Base-by-base conservation (phyloP, 2,888 invertebrate genomes). In the Dolichopus griseipennis region DNA sequence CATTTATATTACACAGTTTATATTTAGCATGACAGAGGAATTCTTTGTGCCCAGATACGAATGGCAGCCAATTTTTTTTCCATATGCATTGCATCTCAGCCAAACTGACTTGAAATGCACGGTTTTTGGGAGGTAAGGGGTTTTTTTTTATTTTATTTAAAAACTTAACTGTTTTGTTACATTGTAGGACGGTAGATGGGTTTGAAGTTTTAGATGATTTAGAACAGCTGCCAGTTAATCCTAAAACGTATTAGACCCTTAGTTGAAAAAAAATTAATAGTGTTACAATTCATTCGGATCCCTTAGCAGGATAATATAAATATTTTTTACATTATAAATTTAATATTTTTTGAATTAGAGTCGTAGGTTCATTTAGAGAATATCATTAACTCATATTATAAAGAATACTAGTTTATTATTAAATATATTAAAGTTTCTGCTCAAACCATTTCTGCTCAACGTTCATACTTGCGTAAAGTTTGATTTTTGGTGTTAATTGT, bases 271-370 rank as follows among this genome's bases (percentile, higher is more conserved):
- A 88, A 81, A 91, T 99, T 74, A 92, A 92, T 76, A 89, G 86
- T 75, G 86, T 97, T 18, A 97, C 96, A 9, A 95, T 99, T 77
- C 99, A 99, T 84, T 97, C 98, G 5, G 99, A 99, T 85, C 99
- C 99, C 20, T 82, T 99, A 74, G 98, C 98, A 65, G 89, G 87
- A 72, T 91, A 77, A 83, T 37, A n/a, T n/a, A n/a, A n/a, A n/a
- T n/a, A n/a, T n/a, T n/a, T n/a, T n/a, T n/a, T n/a, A n/a, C n/a
- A n/a, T n/a, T n/a, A n/a, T n/a, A n/a, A n/a, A n/a, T n/a, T n/a
- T n/a, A n/a, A n/a, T n/a, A n/a, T n/a, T n/a, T n/a, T n/a, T n/a
- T n/a, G n/a, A n/a, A n/a, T n/a, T n/a, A n/a, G n/a, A n/a, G n/a
- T n/a, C n/a, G n/a, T n/a, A n/a, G n/a, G n/a, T n/a, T n/a, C n/a